Conservation (phyloP, 2,113 vertebrate species). For the Patagioenas fasciata region DNA sequence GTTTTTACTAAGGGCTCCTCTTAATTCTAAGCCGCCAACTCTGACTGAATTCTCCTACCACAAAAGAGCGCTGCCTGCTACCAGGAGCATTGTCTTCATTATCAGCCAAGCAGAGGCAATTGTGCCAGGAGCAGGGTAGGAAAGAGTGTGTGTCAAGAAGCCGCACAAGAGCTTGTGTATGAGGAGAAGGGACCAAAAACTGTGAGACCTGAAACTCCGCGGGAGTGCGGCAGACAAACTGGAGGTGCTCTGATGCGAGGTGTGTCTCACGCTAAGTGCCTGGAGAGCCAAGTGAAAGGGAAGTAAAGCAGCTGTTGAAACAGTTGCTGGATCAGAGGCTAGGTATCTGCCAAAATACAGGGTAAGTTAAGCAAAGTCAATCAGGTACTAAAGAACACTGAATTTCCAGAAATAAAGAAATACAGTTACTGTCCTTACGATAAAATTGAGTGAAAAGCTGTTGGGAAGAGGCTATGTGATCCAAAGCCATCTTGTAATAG, state of each 20-base stretch:
- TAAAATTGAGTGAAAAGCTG: background rate
- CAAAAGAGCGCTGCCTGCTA: background rate
- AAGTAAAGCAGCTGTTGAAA: background rate
- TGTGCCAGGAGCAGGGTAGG: background rate
- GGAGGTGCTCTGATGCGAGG: fast-evolving
- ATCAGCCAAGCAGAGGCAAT: background rate
- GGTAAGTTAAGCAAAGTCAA: background rate
- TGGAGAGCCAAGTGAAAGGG: background rate
- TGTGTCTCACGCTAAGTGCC: background rate
- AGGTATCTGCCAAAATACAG: background rate
- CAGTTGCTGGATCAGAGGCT: background rate
- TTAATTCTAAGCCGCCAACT: background rate
- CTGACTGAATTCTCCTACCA: background rate
- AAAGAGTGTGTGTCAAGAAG: background rate
- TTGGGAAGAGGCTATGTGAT: background rate
- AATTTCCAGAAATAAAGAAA: background rate
- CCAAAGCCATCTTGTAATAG: background rate
- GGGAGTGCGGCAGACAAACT: background rate
- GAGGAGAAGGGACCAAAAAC: background rate
- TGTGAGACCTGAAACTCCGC: fast-evolving
- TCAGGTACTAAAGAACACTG: background rate
- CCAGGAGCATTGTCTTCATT: background rate
- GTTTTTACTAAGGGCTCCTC: background rate
- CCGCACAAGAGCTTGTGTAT: background rate
- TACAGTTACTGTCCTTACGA: background rate